Percentiles rank a stretch among this genome's conserved stretches.
phyloP scores from a whole-genome alignment of 2,888 invertebrate species.

The Eudemis profundana region DNA sequence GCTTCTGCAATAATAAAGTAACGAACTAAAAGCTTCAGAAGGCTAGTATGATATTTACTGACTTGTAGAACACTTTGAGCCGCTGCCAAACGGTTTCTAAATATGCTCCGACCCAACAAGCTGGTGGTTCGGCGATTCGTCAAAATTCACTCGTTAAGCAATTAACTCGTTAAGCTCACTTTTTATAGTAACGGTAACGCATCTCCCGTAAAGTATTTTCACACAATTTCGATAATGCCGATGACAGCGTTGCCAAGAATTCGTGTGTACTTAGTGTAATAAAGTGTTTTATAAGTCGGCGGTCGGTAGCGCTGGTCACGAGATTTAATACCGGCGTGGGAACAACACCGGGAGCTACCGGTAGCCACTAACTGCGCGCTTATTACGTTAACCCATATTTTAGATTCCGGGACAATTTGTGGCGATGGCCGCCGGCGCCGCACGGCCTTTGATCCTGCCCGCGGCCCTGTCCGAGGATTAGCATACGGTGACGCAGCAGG shows the following conservation, averaged over 20 bases:
- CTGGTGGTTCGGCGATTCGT: neutral
- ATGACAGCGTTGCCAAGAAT: conserved; percentile 36
- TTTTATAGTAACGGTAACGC: conserved; percentile 6
- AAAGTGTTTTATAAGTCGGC: conserved; percentile 32
- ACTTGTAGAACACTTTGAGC: neutral
- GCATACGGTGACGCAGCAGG: conserved; percentile 37
- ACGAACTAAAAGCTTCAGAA: neutral
- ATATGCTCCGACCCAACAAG: neutral
- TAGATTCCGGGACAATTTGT: conserved; percentile 42
- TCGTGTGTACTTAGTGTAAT: conserved; percentile 37
- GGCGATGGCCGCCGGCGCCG: conserved; percentile 36
- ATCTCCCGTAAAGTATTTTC: conserved; percentile 24
- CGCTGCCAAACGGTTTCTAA: neutral
- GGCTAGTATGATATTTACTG: neutral
- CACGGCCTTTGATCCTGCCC: conserved; percentile 37
- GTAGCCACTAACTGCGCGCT: conserved; percentile 38
- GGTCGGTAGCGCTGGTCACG: conserved; percentile 38
- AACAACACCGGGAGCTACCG: conserved; percentile 29
- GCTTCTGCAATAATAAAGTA: neutral
- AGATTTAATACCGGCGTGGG: conserved; percentile 43
- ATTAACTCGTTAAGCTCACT: neutral
- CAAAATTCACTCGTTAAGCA: neutral
- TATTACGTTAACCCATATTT: conserved; percentile 40
- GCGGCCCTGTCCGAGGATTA: conserved; percentile 29
- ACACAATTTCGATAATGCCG: conserved; percentile 41